phyloP scores from a whole-genome alignment of 2,888 invertebrate genomes.

The Drosophila pseudotalamancana region DNA sequence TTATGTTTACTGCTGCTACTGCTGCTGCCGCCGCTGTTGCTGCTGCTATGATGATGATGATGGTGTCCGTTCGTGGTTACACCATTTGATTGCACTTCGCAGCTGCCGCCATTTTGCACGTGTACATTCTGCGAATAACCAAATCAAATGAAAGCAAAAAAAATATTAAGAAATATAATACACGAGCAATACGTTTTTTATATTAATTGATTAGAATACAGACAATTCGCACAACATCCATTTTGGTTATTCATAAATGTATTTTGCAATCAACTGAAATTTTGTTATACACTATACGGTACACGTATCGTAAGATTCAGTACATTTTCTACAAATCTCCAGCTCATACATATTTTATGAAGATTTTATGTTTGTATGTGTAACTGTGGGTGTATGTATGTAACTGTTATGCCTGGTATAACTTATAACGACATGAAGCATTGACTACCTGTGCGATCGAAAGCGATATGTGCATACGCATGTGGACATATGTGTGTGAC shows the following conservation, averaged over 20 bases:
- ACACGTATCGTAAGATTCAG: too few relatives aligned
- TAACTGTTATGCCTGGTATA: neutral
- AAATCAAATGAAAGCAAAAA: neutral
- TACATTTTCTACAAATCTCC: too few relatives aligned
- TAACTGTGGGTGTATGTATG: neutral
- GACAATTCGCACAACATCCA: neutral
- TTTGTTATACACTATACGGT: neutral
- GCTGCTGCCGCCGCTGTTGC: conserved; percentile 79
- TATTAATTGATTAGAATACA: conserved; percentile 1
- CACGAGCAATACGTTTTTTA: neutral
- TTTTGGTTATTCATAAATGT: neutral
- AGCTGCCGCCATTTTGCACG: conserved; percentile 79
- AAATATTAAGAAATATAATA: neutral
- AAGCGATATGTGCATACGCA: neutral
- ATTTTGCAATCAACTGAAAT: neutral
- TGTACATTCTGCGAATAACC: conserved; percentile 65
- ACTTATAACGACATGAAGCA: conserved; percentile 21
- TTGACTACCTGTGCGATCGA: conserved; percentile 43
- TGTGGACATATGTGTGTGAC: conserved; percentile 18
- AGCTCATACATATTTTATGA: too few relatives aligned
- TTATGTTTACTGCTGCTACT: conserved; percentile 87
- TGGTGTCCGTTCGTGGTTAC: conserved; percentile 90
- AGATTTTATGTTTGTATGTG: too few relatives aligned
- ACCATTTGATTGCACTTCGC: conserved; percentile 87
- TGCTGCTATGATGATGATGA: conserved; percentile 79